These are phyloP conservation scores for Chaenogobius annularis DNA, from an alignment of 2,113 vertebrate species.

Conservation along the genomic window DNA sequence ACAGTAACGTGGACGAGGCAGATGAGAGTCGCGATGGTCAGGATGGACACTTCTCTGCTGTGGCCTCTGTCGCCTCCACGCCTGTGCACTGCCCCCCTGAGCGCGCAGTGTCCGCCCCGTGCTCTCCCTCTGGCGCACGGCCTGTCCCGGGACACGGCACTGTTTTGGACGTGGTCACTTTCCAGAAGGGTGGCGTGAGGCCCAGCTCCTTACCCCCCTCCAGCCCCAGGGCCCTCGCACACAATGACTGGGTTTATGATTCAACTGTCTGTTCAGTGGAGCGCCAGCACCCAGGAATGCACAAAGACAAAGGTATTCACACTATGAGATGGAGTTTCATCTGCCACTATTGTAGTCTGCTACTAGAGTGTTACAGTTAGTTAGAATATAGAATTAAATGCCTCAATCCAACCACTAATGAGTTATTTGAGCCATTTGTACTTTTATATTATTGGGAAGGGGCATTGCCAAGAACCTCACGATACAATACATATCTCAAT, in stretches of 20 bases:
- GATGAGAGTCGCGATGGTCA: constrained; percentile 76
- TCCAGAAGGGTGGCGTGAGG: constrained; percentile 64
- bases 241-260: constrained; percentile 73
- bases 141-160: constrained; percentile 47
- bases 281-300: constrained; percentile 68
- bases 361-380: constrained; percentile 20
- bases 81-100: constrained; percentile 48
- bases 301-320: constrained; percentile 71
- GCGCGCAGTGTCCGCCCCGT: constrained; percentile 63
- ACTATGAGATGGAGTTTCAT: constrained; percentile 33
- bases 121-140: constrained; percentile 58
- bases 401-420: neutral
- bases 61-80: constrained; percentile 3
- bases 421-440: neutral
- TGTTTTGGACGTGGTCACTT: constrained; percentile 47
- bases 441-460: too few species aligned
- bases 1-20: constrained; percentile 76
- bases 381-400: neutral
- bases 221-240: constrained; percentile 65
- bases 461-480: too few species aligned
- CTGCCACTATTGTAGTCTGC: constrained; percentile 12
- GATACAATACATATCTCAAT: too few species aligned
- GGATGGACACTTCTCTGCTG: constrained; percentile 50
- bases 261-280: constrained; percentile 61
- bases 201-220: constrained; percentile 74